Evolutionary conservation across 2,797 vertebrate genomes (phyloP).

Genomic region (Urocyon cinereoargenteus): DNA sequence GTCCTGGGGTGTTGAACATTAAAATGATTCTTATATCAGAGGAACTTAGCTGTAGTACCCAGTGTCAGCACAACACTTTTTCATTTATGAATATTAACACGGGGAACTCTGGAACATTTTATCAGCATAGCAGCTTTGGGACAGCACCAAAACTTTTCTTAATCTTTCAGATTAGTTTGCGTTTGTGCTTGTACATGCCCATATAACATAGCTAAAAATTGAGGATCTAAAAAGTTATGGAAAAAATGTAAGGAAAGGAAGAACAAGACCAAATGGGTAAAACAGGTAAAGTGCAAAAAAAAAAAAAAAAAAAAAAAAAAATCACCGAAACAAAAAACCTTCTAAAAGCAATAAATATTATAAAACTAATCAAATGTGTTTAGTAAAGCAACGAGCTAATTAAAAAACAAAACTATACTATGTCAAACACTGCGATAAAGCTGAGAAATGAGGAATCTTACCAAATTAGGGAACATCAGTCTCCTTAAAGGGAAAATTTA

Average conservation of each 20-base stretch:
- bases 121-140: background rate
- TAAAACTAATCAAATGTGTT: background rate
- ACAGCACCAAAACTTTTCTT: background rate
- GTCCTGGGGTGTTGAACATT: background rate
- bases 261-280: background rate
- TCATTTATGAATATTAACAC: background rate
- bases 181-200: background rate
- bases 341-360: constrained; percentile 1
- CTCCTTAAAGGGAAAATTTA: background rate
- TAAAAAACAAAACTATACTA: background rate
- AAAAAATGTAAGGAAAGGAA: background rate
- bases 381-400: background rate
- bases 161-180: background rate
- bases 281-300: background rate
- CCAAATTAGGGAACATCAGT: background rate
- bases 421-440: background rate
- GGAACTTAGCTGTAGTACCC: background rate
- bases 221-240: background rate
- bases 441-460: background rate
- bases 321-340: background rate
- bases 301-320: background rate
- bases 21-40: background rate
- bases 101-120: background rate
- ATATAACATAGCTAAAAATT: background rate
- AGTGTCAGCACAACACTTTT: background rate